These are phyloP conservation scores for Diprion similis DNA, from an alignment of 1,140 invertebrate species.

Conservation along the genomic window DNA sequence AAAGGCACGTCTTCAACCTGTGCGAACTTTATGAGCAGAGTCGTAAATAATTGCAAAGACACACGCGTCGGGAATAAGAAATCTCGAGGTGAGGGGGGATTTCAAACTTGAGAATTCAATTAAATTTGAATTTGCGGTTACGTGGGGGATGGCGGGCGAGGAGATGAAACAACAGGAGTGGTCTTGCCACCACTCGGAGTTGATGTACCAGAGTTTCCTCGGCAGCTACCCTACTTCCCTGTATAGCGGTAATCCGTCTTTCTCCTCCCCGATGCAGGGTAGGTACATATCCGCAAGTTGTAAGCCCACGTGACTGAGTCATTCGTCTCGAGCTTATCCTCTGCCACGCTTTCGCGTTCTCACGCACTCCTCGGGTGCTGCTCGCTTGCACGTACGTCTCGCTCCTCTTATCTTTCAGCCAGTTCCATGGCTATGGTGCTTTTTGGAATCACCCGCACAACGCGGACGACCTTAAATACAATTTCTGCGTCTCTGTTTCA, in stretches of 20 bases:
- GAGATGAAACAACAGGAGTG: conserved; percentile 1
- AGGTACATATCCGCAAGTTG: conserved; percentile 1
- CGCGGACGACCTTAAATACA: neutral
- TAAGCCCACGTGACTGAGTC: conserved; percentile 4
- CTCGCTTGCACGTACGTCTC: neutral
- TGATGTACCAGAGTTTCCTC: conserved; percentile 7
- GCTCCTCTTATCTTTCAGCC: neutral
- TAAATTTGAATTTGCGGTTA: neutral
- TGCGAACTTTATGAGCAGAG: too few species aligned
- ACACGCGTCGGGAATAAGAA: neutral
- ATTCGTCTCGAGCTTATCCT: conserved; percentile 3
- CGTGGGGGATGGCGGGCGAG: neutral
- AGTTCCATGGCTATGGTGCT: neutral
- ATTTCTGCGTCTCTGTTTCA: neutral
- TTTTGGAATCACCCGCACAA: neutral
- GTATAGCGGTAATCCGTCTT: neutral
- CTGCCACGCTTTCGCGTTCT: neutral
- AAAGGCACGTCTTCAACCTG: too few species aligned
- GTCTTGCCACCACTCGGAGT: neutral
- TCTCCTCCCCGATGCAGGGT: neutral
- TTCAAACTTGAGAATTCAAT: conserved; percentile 4
- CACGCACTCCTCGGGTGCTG: neutral
- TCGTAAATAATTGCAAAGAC: too few species aligned
- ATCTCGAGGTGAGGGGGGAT: neutral
- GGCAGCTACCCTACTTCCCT: neutral